phyloP scores from a whole-genome alignment of 2,888 invertebrate species.

The Sepioteuthis lessoniana region DNA sequence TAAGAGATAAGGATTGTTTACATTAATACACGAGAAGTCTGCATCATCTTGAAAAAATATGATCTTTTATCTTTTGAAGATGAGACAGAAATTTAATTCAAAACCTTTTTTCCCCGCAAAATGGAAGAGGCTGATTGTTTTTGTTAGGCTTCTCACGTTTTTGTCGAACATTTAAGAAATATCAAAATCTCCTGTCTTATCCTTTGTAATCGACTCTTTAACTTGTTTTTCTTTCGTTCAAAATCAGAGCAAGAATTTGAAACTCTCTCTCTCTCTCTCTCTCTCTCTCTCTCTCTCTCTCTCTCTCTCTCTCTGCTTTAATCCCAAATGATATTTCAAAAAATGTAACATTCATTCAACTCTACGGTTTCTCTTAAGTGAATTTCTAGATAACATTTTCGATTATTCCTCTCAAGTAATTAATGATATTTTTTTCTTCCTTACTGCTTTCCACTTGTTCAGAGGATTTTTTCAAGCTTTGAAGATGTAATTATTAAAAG shows the following conservation, averaged over 20 bases:
- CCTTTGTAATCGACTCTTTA: neutral
- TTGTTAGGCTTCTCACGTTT: neutral
- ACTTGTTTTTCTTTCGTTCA: no score
- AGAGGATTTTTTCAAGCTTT: no score
- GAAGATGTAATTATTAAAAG: no score
- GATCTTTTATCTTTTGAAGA: neutral
- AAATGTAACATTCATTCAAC: neutral
- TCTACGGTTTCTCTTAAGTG: neutral
- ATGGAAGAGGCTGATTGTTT: neutral
- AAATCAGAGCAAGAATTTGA: no score
- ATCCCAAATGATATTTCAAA: neutral
- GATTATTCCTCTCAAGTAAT: neutral
- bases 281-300: no score
- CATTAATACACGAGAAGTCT: no score
- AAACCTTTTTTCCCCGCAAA: neutral
- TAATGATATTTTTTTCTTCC: no score
- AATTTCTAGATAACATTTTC: neutral
- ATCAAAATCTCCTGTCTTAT: neutral
- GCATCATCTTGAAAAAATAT: neutral
- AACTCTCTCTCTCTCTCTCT: no score
- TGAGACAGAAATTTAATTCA: neutral
- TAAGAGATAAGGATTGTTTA: no score
- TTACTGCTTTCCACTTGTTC: no score
- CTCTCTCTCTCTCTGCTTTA: no score
- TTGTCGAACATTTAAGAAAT: neutral